phyloP scores from a whole-genome alignment of 1,140 invertebrate genomes.

The Leptinotarsa defecta region DNA sequence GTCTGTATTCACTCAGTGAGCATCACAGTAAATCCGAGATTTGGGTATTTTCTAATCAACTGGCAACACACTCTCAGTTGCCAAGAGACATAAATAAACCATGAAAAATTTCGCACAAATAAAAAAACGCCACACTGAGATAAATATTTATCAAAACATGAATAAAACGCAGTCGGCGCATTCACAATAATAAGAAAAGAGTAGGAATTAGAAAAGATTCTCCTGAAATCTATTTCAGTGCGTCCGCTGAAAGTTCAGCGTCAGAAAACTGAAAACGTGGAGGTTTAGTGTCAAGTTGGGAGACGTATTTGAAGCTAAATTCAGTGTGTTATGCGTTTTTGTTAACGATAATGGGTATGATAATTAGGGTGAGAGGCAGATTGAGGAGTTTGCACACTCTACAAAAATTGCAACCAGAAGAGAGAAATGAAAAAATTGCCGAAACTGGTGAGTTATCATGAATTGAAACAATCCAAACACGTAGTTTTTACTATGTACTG shows the following conservation, averaged over 20 bases:
- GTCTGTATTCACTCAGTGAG: too few relatives aligned
- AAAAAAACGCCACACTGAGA: neutral
- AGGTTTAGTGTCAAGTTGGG: slow-evolving; percentile 18
- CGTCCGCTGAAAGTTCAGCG: neutral
- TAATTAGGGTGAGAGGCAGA: slow-evolving; percentile 66
- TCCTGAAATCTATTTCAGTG: slow-evolving; percentile 26
- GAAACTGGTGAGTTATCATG: slow-evolving; percentile 61
- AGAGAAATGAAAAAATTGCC: slow-evolving; percentile 67
- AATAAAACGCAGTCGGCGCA: slow-evolving; percentile 18
- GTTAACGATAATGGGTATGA: slow-evolving; percentile 64
- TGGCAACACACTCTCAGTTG: too few relatives aligned
- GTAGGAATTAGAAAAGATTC: neutral
- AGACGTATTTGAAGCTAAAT: neutral
- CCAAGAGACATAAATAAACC: slow-evolving; percentile 26
- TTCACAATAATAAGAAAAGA: slow-evolving; percentile 14
- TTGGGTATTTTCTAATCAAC: too few relatives aligned
- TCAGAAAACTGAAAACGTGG: slow-evolving; percentile 30
- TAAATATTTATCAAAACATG: slow-evolving; percentile 26
- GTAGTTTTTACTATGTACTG: too few relatives aligned
- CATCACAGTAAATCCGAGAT: too few relatives aligned
- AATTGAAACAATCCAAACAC: too few relatives aligned
- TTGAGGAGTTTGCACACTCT: slow-evolving; percentile 65
- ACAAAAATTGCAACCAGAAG: slow-evolving; percentile 62
- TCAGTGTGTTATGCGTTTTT: slow-evolving; percentile 11
- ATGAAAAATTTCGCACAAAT: slow-evolving; percentile 4